Evolutionary conservation across 64 coral and sea anemone genomes (phyloP), one percentile per base, ranked within the genome.

Genomic region (Montipora efflorescens): DNA sequence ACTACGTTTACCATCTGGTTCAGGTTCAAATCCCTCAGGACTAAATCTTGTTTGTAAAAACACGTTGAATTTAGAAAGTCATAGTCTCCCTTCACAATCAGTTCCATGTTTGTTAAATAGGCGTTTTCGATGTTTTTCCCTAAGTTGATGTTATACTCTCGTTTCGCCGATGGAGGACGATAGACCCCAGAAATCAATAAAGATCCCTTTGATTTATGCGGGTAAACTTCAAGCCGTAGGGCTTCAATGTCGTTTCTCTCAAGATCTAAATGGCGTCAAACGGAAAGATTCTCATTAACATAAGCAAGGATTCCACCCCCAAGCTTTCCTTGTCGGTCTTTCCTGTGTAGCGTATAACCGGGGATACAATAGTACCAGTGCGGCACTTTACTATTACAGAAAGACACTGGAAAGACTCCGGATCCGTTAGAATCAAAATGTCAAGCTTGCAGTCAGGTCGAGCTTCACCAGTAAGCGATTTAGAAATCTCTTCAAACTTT

Each of bases 71-170:
- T 36, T 36, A 36, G 36, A 36, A 36, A 36, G 36, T 36, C 36
- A 36, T 36, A 36, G 36, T 95, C 89, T 20, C 88, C 82, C 8
- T 76, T 18, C 22, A 95, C 7, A 64, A 90, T 83, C 16, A 79
- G 67, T 68, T 95, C 88, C 77, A 83, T 82, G 13, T 77, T 68
- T 0, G 58, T 49, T 48, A 90, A 81, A 79, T 77, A 86, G 22
- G 77, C 93, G 59, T 87, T 90, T 55, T 95, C 88, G 55, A 87
- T 85, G 50, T 90, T 95, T 55, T 75, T 90, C 44, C 77, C 67
- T 11, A 83, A 18, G 7, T 75, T 87, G 47, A 68, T 78, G 28
- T 79, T 82, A 19, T 93, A 12, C 28, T 18, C 91, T 5, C 0
- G 62, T 20, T 57, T 93, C 2, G 28, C 21, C 5, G 71, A 93